These are phyloP conservation scores for Pitta sordida DNA, from an alignment of 2,113 vertebrate genomes.

Conservation along the genomic window DNA sequence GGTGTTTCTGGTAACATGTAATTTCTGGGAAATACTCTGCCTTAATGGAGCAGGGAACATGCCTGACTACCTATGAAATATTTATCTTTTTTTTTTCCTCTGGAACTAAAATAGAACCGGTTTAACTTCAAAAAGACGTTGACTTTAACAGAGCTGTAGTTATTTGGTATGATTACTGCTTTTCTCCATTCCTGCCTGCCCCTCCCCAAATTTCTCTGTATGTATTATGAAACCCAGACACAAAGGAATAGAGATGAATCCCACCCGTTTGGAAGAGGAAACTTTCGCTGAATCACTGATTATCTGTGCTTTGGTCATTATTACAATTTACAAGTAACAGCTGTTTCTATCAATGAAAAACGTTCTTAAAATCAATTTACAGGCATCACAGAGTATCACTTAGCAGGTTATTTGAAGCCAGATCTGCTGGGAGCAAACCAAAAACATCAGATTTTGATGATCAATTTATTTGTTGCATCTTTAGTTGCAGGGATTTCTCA, in stretches of 20 bases:
- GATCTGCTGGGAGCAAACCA: neutral
- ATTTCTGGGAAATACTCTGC: neutral
- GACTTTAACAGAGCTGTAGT: neutral
- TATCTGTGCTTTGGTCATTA: neutral
- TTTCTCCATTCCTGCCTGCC: fast-evolving
- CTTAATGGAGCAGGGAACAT: neutral
- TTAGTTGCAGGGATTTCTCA: neutral
- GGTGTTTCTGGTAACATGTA: neutral
- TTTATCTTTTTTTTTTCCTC: neutral
- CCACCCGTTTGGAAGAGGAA: neutral
- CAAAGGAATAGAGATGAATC: neutral
- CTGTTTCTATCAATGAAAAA: neutral
- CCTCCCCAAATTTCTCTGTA: neutral
- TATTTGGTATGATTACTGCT: neutral
- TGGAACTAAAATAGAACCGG: neutral
- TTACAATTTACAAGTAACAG: neutral
- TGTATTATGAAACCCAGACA: neutral
- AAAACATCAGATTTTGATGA: neutral
- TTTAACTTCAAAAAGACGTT: neutral
- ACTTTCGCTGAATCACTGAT: neutral
- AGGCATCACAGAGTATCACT: neutral
- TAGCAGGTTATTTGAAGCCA: neutral
- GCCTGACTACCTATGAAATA: neutral
- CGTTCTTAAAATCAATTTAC: neutral
- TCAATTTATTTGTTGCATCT: neutral